Conservation (phyloP, 2,797 vertebrate species). For the Spinibarbus caldwelli region DNA sequence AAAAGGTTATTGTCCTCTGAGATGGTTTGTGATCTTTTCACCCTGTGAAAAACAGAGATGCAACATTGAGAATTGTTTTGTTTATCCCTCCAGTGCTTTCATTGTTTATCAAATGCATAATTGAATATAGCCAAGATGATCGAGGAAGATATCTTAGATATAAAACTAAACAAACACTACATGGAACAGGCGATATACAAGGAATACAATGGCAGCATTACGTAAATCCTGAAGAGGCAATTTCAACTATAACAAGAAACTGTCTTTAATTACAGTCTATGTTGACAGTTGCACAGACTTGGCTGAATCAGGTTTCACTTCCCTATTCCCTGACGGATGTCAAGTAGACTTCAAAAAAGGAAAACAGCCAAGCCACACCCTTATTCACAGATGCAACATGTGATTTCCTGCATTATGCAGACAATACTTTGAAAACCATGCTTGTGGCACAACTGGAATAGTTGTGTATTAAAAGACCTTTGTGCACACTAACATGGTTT, state of each 20-base stretch:
- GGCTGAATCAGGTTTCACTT: slow-evolving; percentile 60
- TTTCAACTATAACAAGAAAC: slow-evolving; percentile 8
- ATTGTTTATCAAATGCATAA: slow-evolving; percentile 8
- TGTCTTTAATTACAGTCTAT: neutral
- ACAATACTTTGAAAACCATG: neutral
- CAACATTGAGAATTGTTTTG: neutral
- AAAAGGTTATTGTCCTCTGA: neutral
- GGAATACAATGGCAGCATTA: slow-evolving; percentile 3
- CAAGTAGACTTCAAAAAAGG: neutral
- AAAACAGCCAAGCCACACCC: slow-evolving; percentile 43
- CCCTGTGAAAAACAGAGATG: slow-evolving; percentile 1
- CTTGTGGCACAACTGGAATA: slow-evolving; percentile 13
- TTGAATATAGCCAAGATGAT: neutral
- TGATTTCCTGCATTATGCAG: slow-evolving; percentile 7
- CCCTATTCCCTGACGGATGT: slow-evolving; percentile 39
- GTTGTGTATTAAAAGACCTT: slow-evolving; percentile 17
- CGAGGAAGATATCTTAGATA: slow-evolving; percentile 1
- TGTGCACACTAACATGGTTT: slow-evolving; percentile 31
- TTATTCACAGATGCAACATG: slow-evolving; percentile 3
- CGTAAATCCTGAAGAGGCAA: neutral
- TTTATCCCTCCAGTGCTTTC: neutral
- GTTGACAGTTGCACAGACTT: slow-evolving; percentile 6
- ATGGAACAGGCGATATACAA: neutral
- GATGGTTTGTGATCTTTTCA: slow-evolving; percentile 13
- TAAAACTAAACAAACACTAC: neutral